These are phyloP conservation scores for Cromileptes altivelis DNA, from an alignment of 2,113 vertebrate genomes.

Conservation along the genomic window DNA sequence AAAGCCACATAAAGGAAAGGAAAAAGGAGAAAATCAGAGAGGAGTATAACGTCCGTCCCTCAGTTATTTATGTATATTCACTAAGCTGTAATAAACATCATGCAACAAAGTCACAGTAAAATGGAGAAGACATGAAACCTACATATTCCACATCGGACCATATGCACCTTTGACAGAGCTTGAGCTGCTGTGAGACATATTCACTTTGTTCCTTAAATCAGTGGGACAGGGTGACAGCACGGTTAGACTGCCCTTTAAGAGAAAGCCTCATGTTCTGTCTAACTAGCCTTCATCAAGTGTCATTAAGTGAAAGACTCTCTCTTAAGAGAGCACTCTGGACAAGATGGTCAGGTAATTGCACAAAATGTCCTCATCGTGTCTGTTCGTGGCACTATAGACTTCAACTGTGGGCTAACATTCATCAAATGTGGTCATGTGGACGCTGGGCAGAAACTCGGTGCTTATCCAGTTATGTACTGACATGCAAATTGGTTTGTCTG, in stretches of 20 bases:
- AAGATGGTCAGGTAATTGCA: slow-evolving; percentile 27
- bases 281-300: slow-evolving; percentile 33
- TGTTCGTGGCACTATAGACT: slow-evolving; percentile 11
- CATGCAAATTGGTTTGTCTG: slow-evolving; percentile 45
- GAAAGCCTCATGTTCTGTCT: slow-evolving; percentile 1
- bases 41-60: not conserved
- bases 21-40: not conserved
- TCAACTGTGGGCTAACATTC: slow-evolving; percentile 18
- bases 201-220: not conserved
- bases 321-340: slow-evolving; percentile 1
- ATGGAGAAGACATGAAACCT: not conserved
- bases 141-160: not conserved
- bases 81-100: not conserved
- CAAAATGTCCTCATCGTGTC: slow-evolving; percentile 9
- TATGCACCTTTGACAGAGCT: not conserved
- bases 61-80: not conserved
- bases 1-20: not conserved
- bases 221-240: slow-evolving; percentile 11
- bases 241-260: slow-evolving; percentile 18
- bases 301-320: slow-evolving; percentile 15
- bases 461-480: slow-evolving; percentile 35
- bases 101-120: not conserved
- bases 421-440: slow-evolving; percentile 19
- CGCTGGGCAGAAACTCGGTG: slow-evolving; percentile 1
- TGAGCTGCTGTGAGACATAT: slow-evolving; percentile 5